Percentiles rank a stretch among this genome's conserved stretches.
Evolutionary conservation across 2,797 vertebrate genomes (phyloP).

Genomic region (Darevskia mixta): DNA sequence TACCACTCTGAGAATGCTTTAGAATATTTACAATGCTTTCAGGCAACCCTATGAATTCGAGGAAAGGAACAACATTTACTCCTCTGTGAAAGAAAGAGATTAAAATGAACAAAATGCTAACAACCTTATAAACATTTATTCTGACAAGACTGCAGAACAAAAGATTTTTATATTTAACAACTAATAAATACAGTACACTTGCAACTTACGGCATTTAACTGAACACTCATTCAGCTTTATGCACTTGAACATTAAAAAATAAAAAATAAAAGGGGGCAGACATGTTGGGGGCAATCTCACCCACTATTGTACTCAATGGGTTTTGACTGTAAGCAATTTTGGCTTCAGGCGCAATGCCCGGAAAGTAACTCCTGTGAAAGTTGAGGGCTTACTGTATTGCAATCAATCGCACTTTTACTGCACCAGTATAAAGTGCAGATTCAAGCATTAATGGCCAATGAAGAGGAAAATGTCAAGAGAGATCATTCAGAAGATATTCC

Average conservation of each 20-base stretch:
- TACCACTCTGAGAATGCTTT: slow-evolving; percentile 93
- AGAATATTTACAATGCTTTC: slow-evolving; percentile 89
- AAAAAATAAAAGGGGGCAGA: too few relatives aligned
- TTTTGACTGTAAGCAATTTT: too few relatives aligned
- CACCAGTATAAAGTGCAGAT: not conserved
- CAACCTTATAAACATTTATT: not conserved
- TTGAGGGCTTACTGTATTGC: too few relatives aligned
- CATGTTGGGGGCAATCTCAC: not conserved
- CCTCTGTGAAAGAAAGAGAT: slow-evolving; percentile 83
- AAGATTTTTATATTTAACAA: not conserved
- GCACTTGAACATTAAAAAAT: too few relatives aligned
- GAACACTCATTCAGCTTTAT: too few relatives aligned
- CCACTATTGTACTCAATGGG: too few relatives aligned
- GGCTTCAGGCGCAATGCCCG: too few relatives aligned
- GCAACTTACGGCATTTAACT: too few relatives aligned
- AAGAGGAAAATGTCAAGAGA: not conserved
- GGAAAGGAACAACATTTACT: slow-evolving; percentile 93
- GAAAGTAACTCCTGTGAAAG: too few relatives aligned
- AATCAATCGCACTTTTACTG: not conserved
- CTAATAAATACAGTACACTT: not conserved
- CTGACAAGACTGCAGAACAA: not conserved
- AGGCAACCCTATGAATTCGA: slow-evolving; percentile 91
- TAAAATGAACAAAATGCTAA: slow-evolving; percentile 1
- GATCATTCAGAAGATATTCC: not conserved
- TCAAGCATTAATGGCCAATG: not conserved